Evolutionary conservation across 2,113 vertebrate genomes (phyloP).

Genomic region (Alethe castanea): DNA sequence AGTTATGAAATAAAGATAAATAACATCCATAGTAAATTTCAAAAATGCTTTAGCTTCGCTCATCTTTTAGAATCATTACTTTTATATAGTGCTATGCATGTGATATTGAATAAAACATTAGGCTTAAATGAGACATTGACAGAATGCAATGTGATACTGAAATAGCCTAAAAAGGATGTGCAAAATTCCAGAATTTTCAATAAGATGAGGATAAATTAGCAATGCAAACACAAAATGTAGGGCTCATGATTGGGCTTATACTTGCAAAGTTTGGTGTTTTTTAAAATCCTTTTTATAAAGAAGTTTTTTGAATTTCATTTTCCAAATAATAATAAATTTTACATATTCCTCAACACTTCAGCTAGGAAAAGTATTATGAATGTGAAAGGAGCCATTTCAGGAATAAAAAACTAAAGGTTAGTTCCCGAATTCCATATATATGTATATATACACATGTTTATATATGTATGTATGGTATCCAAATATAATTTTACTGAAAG

Average conservation of each 20-base stretch:
- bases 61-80: background rate
- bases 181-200: slow-evolving; percentile 25
- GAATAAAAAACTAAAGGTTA: background rate
- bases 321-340: background rate
- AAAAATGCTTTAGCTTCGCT: background rate
- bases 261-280: background rate
- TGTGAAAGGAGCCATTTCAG: background rate
- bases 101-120: slow-evolving; percentile 59
- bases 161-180: slow-evolving; percentile 21
- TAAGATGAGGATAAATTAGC: background rate
- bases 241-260: background rate
- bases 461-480: background rate
- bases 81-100: background rate
- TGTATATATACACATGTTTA: no score
- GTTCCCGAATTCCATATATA: background rate
- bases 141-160: background rate
- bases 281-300: background rate
- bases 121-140: slow-evolving; percentile 31
- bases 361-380: background rate
- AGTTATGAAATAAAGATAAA: background rate
- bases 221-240: background rate
- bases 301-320: background rate
- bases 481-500: background rate
- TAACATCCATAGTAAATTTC: background rate
- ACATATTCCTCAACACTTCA: background rate